Evolutionary conservation across 30 jellyfish, hydroid and myxozoan genomes (phyloP), one percentile per base, ranked within the genome.

Genomic region (Turritopsis dohrnii): DNA sequence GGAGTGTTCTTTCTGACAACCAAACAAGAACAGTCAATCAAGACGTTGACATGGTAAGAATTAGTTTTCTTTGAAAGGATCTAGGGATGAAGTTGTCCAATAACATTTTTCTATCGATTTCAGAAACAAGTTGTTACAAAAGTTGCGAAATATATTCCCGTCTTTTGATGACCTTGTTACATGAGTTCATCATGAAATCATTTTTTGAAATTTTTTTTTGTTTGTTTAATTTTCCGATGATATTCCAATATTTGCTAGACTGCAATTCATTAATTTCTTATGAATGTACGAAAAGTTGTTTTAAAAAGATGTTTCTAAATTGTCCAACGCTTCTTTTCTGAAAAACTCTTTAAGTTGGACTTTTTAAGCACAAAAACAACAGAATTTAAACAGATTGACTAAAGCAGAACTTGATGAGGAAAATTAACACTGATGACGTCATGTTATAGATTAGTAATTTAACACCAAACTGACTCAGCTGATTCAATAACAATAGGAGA

Each of bases 11-110:
- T 69, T 69, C 77, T 69, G 16, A 69, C 77, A 19, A 69, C 77
- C 16, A 69, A 69, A 69, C 31, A 69, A 69, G 77, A 69, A 69
- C 77, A 69, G 19, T 69, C 77, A 23, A 69, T 69, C 77, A 23
- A 69, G 30, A 69, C 77, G 22, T 19, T 69, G 30, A 69, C 9
- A 69, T 69, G 77, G 77, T 69, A 69, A 27, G 77, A 7, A 69
- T 21, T 9, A 69, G 17, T 19, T 41, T 13, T 41, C 60, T 41
- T 41, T 41, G 13, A 41, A 41, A n/a, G n/a, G n/a, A n/a, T n/a
- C n/a, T n/a, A n/a, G n/a, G n/a, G n/a, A n/a, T n/a, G n/a, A n/a
- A n/a, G n/a, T n/a, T n/a, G n/a, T n/a, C n/a, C n/a, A n/a, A n/a
- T n/a, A n/a, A n/a, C n/a, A n/a, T n/a, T n/a, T n/a, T n/a, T n/a